phyloP scores from a whole-genome alignment of 2,888 invertebrate genomes.

The Apodemia mormo region DNA sequence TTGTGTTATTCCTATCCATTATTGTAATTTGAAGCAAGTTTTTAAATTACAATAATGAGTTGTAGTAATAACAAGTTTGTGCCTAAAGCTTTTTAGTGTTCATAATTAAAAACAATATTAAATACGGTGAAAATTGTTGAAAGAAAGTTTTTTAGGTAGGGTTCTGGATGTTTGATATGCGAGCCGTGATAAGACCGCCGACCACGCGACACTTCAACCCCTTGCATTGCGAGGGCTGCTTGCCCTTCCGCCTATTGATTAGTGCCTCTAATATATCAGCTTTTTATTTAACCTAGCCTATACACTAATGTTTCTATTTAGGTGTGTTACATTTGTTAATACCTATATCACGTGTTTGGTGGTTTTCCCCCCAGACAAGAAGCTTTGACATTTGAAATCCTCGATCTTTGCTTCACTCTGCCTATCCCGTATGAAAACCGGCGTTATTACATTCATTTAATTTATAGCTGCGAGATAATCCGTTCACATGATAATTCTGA shows the following conservation, averaged over 20 bases:
- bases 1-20: background rate
- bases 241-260: conserved; percentile 79
- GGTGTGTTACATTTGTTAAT: background rate
- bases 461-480: too few relatives aligned
- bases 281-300: conserved; percentile 11
- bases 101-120: conserved; percentile 23
- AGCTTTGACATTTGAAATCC: background rate
- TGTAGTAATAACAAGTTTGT: background rate
- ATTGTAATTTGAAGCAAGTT: background rate
- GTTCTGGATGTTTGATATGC: conserved; percentile 74
- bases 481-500: too few relatives aligned
- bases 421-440: too few relatives aligned
- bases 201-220: conserved; percentile 78
- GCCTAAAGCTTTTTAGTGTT: background rate
- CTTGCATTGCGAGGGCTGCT: conserved; percentile 68
- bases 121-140: conserved; percentile 22
- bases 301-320: background rate
- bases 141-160: conserved; percentile 46
- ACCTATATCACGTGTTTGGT: background rate
- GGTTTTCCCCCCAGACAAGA: background rate
- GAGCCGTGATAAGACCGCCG: conserved; percentile 67
- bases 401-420: too few relatives aligned
- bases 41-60: background rate
- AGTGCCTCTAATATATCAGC: conserved; percentile 60
- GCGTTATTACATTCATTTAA: too few relatives aligned